These are phyloP conservation scores for Tragelaphus strepsiceros DNA, from an alignment of 2,113 vertebrate species.

Conservation along the genomic window DNA sequence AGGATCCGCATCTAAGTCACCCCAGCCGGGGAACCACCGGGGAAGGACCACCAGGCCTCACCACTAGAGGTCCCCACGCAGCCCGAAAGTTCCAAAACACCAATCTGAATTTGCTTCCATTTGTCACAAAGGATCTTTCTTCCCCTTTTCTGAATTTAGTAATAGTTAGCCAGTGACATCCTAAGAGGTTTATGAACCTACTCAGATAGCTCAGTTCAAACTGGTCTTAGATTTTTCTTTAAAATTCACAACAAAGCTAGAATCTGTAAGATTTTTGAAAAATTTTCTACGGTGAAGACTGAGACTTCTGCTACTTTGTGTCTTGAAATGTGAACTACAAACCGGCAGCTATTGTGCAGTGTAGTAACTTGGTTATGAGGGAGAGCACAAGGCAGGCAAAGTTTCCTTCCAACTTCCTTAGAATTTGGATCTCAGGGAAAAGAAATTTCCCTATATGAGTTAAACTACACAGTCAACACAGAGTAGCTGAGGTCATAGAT, in stretches of 20 bases:
- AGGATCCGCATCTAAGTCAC: not conserved
- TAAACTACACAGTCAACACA: not conserved
- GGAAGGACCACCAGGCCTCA: not conserved
- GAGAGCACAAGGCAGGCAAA: not conserved
- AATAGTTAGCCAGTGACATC: not conserved
- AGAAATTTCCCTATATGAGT: not conserved
- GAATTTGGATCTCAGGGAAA: not conserved
- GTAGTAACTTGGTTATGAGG: not conserved
- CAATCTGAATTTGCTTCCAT: not conserved
- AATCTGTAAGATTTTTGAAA: not conserved
- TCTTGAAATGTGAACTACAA: not conserved
- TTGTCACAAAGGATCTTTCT: not conserved
- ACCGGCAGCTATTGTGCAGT: not conserved
- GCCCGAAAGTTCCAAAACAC: not conserved
- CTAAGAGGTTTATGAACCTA: not conserved
- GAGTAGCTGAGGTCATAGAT: not conserved
- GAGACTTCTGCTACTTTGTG: not conserved
- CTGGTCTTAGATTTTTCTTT: not conserved
- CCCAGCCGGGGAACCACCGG: accelerated
- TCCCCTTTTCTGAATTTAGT: not conserved
- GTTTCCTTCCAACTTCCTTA: not conserved
- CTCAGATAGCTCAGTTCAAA: not conserved
- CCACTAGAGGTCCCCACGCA: not conserved
- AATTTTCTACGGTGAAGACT: not conserved
- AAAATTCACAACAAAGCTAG: not conserved